These are phyloP conservation scores for Siniperca scherzeri DNA, from an alignment of 2,797 vertebrate genomes.

Conservation along the genomic window DNA sequence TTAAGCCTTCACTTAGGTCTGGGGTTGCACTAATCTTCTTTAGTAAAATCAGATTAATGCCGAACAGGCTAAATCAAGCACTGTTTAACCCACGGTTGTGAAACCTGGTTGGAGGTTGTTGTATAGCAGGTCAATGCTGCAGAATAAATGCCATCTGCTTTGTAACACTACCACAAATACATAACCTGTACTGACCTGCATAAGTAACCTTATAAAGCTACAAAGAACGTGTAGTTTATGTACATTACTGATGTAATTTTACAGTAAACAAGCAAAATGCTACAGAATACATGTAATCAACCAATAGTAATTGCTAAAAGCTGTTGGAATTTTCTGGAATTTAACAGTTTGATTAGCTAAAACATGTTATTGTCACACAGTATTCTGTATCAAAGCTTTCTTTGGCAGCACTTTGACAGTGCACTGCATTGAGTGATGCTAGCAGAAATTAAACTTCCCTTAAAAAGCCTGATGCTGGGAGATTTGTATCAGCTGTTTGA, in stretches of 20 bases:
- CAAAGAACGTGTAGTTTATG: background rate
- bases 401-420: no score
- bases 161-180: background rate
- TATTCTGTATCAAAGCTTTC: slow-evolving; percentile 17
- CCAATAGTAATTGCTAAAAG: background rate
- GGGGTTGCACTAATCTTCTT: slow-evolving; percentile 52
- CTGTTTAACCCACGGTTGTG: slow-evolving; percentile 15
- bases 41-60: slow-evolving; percentile 56
- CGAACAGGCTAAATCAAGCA: slow-evolving; percentile 26
- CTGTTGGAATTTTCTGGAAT: no score
- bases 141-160: slow-evolving; percentile 43
- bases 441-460: slow-evolving; percentile 32
- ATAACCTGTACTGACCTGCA: slow-evolving; percentile 29
- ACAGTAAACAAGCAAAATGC: background rate
- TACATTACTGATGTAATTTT: background rate
- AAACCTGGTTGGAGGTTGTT: slow-evolving; percentile 22
- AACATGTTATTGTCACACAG: slow-evolving; percentile 2
- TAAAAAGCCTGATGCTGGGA: slow-evolving; percentile 8
- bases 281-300: background rate
- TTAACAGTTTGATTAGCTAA: background rate
- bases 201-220: background rate
- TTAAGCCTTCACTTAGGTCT: slow-evolving; percentile 25
- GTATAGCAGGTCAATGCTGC: slow-evolving; percentile 9
- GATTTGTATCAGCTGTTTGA: slow-evolving; percentile 38
- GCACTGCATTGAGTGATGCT: slow-evolving; percentile 7